Percentiles rank a stretch among this genome's conserved stretches.
Conservation (phyloP, 2,797 vertebrate species). For the Anisognathus igniventris region DNA sequence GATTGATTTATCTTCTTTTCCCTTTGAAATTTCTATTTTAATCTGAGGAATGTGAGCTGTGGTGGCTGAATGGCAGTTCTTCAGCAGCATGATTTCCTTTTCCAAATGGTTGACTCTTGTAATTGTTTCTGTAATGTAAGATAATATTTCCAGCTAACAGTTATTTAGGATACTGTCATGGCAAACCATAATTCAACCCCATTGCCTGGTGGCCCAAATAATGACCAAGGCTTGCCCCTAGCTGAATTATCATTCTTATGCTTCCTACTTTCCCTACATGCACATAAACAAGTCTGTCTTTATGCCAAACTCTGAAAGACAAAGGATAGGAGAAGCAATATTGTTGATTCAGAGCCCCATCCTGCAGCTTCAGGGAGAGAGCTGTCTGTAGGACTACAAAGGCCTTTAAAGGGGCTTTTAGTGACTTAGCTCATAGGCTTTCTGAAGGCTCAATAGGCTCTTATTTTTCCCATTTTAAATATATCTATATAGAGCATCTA, state of each 20-base stretch:
- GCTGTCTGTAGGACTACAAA: not conserved
- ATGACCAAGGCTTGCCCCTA: conserved; percentile 31
- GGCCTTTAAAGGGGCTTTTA: not conserved
- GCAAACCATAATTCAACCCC: not conserved
- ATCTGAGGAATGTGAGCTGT: not conserved
- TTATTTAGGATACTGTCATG: conserved; percentile 38
- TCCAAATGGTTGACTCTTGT: conserved; percentile 34
- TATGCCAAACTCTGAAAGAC: not conserved
- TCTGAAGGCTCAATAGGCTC: not conserved
- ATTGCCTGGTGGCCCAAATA: conserved; percentile 25
- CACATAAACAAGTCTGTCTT: conserved; percentile 38
- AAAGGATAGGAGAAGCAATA: not conserved
- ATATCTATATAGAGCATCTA: not conserved
- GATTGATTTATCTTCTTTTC: not conserved
- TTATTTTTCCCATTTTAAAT: not conserved
- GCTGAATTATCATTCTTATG: not conserved
- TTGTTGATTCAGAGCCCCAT: not conserved
- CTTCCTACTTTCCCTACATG: not conserved
- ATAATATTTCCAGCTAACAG: conserved; percentile 34
- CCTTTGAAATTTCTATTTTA: not conserved
- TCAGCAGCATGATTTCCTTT: conserved; percentile 30
- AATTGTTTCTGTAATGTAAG: conserved; percentile 52
- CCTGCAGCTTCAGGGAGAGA: not conserved
- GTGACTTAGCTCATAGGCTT: not conserved
- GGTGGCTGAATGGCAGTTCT: not conserved